Conservation (phyloP, 2,797 vertebrate genomes). For the Varecia variegata region DNA sequence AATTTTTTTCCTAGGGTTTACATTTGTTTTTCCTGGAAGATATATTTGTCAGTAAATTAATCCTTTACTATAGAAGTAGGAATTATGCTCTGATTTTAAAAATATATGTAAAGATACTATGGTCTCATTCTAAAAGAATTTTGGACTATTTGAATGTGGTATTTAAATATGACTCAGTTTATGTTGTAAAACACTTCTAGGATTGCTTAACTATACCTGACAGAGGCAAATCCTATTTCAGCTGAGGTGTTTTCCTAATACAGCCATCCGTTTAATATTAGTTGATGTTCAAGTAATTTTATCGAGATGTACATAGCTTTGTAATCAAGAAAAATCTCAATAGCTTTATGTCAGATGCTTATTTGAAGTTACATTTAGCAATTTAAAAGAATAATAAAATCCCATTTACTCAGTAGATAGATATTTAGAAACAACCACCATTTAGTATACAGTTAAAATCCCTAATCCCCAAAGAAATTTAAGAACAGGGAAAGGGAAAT, state of each 20-base stretch:
- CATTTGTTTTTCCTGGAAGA: neutral
- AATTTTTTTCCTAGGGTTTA: neutral
- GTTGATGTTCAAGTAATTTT: neutral
- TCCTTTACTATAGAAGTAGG: neutral
- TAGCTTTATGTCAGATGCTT: neutral
- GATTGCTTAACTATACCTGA: neutral
- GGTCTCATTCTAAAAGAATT: neutral
- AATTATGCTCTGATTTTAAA: neutral
- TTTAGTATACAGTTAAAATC: neutral
- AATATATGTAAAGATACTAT: neutral
- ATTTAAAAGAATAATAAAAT: conserved; percentile 13
- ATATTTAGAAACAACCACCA: neutral
- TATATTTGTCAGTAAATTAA: neutral
- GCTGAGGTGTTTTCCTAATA: neutral
- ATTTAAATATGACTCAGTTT: neutral
- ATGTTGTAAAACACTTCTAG: neutral
- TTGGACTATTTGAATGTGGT: neutral
- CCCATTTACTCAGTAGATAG: neutral
- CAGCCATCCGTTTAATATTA: neutral
- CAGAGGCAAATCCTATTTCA: neutral
- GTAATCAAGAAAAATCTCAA: neutral
- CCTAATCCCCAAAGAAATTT: neutral
- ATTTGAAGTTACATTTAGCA: neutral
- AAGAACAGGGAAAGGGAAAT: neutral
- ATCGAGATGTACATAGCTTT: neutral